These are phyloP conservation scores for Carlito syrichta DNA, from an alignment of 2,113 vertebrate species.

Conservation along the genomic window DNA sequence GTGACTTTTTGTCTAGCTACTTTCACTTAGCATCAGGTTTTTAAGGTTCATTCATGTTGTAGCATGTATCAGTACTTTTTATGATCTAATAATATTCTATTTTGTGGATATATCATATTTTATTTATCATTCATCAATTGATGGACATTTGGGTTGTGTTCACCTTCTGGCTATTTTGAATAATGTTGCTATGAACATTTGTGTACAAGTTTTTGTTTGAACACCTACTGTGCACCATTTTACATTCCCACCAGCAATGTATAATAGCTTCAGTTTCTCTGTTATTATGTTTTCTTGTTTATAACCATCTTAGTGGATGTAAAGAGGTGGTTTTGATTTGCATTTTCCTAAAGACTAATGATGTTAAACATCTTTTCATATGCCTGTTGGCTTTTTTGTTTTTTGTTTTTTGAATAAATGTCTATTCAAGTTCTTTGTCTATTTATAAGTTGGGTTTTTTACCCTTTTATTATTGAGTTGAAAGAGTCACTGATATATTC, in stretches of 20 bases:
- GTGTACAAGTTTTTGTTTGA: neutral
- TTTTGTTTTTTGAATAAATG: neutral
- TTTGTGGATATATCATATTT: neutral
- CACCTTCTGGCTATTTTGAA: neutral
- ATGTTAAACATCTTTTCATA: neutral
- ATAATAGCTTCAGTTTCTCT: neutral
- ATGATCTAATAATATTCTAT: too few species aligned
- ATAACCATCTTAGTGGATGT: neutral
- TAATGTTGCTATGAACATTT: neutral
- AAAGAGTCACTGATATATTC: neutral
- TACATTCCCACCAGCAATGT: neutral
- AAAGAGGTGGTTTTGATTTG: neutral
- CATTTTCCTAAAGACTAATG: neutral
- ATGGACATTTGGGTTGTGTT: neutral
- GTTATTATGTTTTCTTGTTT: neutral
- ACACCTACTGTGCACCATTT: neutral
- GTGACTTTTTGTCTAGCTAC: neutral
- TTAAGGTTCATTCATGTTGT: neutral
- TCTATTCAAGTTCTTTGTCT: neutral
- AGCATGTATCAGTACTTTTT: neutral
- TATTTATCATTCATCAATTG: neutral
- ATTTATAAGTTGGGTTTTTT: neutral
- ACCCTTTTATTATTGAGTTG: neutral
- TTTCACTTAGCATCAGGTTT: neutral
- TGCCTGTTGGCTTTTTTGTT: neutral